Percentiles rank a stretch among this genome's conserved stretches.
Evolutionary conservation across 1,140 invertebrate genomes (phyloP).

Genomic region (Meloidogyne hapla): DNA sequence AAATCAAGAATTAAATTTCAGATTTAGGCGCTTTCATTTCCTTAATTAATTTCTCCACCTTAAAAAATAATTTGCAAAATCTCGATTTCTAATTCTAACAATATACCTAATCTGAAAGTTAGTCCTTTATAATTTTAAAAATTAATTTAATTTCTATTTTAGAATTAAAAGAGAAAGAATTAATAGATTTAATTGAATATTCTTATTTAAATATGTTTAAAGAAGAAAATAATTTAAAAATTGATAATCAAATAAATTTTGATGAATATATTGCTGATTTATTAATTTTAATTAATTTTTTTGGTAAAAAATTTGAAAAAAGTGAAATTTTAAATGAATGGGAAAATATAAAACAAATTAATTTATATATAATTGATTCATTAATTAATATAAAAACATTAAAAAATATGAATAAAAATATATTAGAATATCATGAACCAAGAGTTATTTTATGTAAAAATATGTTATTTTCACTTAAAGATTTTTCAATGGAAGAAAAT

Average conservation of each 20-base stretch:
- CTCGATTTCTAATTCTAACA: too few species aligned
- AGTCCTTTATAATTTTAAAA: too few species aligned
- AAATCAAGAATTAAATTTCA: too few species aligned
- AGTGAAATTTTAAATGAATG: background rate
- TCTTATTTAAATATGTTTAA: background rate
- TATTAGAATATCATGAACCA: background rate
- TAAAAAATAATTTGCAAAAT: too few species aligned
- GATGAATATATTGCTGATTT: background rate
- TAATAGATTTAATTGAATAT: background rate
- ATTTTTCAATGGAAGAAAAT: background rate
- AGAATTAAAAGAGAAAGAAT: background rate
- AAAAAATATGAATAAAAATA: background rate
- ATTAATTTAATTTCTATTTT: too few species aligned
- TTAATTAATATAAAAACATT: background rate
- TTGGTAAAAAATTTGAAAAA: conserved; percentile 4
- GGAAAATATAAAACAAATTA: background rate
- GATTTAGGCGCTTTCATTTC: too few species aligned
- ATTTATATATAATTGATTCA: background rate
- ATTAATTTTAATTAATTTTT: background rate
- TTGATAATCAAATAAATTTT: background rate
- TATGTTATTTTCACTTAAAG: background rate
- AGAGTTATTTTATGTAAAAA: background rate
- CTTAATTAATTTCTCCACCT: too few species aligned
- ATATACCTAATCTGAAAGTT: too few species aligned
- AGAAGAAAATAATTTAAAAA: background rate